Evolutionary conservation across 2,888 invertebrate genomes (phyloP).

Genomic region (Hypena proboscidalis): DNA sequence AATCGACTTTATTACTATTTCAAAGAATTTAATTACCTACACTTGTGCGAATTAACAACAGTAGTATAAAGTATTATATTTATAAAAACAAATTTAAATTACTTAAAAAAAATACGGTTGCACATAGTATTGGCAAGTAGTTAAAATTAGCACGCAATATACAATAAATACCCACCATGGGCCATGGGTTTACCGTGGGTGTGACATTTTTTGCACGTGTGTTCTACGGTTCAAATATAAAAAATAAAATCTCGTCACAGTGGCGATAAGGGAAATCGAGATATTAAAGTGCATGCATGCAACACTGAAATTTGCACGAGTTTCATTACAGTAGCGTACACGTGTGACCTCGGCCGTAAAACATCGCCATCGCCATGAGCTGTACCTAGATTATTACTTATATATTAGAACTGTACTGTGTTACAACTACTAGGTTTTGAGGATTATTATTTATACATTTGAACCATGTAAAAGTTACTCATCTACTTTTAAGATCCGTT

Average conservation of each 20-base stretch:
- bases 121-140: too few relatives aligned
- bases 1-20: constrained; percentile 15
- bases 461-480: neutral
- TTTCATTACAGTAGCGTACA: constrained; percentile 59
- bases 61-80: too few relatives aligned
- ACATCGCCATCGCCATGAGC: constrained; percentile 43
- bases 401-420: neutral
- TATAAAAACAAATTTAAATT: too few relatives aligned
- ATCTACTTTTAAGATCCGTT: neutral
- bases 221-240: constrained; percentile 32
- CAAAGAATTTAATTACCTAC: neutral
- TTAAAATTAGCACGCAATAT: too few relatives aligned
- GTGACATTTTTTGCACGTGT: constrained; percentile 36
- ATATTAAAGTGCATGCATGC: constrained; percentile 46
- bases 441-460: neutral
- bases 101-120: too few relatives aligned
- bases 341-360: constrained; percentile 68
- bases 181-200: constrained; percentile 39
- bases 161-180: too few relatives aligned
- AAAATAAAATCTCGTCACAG: constrained; percentile 40
- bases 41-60: neutral
- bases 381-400: constrained; percentile 2
- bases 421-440: neutral
- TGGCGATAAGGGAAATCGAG: constrained; percentile 48
- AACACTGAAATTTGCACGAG: constrained; percentile 60